Evolutionary conservation across 1,140 invertebrate species (phyloP), one percentile per base, ranked within the genome.

Genomic region (Geopemphigus sp.): DNA sequence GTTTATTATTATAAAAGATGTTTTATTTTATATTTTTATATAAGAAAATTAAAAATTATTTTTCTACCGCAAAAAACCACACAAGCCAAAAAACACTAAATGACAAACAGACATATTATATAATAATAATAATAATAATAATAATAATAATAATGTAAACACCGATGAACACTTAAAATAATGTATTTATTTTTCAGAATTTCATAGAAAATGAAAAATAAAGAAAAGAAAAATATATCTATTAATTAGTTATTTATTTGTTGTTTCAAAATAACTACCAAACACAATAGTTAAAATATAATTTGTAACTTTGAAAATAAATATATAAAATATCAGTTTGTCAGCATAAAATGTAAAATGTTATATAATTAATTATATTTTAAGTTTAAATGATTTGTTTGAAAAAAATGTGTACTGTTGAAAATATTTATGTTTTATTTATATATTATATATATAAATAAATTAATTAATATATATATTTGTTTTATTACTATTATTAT

Each of bases 11-110:
- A 72, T 72, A 72, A 72, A 53, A 53, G 26, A 54, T 70, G 22
- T 70, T 53, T 32, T 54, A 72, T 54, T 72, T 54, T 50, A 6
- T 50, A 14, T 70, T 70, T 72, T 15, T 50, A 50, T 26, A 19
- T n/a, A 63, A 61, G 45, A 78, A 59, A 47, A 59, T 78, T 78
- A 26, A 45, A 39, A 78, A 76, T 76, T 22, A 57, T 78, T 78
- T 61, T 39, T 57, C 57, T 78, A 78, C 39, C 29, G 74, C 74
- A 50, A 78, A 39, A 73, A 76, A 78, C 56, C 74, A 78, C 74
- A 78, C 74, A 78, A 78, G 74, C 74, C 74, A 78, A 61, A 39
- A 50, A 78, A 78, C 74, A 78, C 74, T 74, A 74, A 74, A 57
- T 59, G 56, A 74, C 72, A 74, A 74, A 74, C 54, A 78, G 57